These are phyloP conservation scores for Monochamus alternatus DNA, from an alignment of 2,888 invertebrate genomes.

Conservation along the genomic window DNA sequence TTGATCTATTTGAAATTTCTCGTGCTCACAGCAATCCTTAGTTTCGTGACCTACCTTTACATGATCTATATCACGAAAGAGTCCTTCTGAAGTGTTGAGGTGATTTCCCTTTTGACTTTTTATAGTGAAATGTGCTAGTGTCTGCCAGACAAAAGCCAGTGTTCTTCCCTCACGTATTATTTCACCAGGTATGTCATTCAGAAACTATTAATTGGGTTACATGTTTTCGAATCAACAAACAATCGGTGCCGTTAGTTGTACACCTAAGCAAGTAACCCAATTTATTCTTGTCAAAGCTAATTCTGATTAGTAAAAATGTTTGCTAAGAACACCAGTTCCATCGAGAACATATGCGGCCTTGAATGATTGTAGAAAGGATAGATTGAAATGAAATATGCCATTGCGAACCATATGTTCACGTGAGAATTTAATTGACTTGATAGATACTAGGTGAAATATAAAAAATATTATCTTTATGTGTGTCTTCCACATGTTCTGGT, in stretches of 20 bases:
- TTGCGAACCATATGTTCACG: constrained; percentile 7
- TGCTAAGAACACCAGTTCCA: constrained; percentile 1
- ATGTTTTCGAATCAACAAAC: neutral
- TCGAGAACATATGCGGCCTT: constrained; percentile 2
- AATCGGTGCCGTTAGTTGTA: neutral
- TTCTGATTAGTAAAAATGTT: neutral
- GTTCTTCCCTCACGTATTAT: neutral
- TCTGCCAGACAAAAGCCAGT: neutral
- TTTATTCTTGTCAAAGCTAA: neutral
- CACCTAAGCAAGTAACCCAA: neutral
- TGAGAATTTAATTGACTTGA: neutral
- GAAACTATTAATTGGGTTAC: neutral
- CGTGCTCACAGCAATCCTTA: constrained; percentile 21
- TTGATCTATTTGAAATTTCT: constrained; percentile 30
- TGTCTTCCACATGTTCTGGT: neutral
- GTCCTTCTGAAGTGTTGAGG: constrained; percentile 16
- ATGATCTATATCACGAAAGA: constrained; percentile 31
- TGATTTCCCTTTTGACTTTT: constrained; percentile 11
- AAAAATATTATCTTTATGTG: neutral
- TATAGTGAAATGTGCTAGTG: constrained; percentile 12
- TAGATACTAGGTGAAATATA: neutral
- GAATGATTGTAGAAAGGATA: constrained; percentile 1
- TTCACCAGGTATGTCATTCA: constrained; percentile 17
- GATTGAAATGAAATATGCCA: neutral
- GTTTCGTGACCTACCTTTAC: constrained; percentile 32